phyloP scores from a whole-genome alignment of 2,113 vertebrate species.

The Hipposideros armiger region DNA sequence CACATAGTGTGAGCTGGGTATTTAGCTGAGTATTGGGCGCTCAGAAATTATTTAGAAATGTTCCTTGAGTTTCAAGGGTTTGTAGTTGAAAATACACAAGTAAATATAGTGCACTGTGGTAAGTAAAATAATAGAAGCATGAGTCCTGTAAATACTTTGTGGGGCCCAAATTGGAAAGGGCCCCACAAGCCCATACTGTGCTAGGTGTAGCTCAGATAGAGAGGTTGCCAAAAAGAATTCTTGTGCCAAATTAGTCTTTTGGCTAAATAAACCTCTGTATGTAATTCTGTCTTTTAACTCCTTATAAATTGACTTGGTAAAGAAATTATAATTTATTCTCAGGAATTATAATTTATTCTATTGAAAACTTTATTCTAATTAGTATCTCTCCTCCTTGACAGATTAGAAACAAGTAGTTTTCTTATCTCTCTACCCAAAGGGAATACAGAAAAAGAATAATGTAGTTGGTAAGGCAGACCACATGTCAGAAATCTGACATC shows the following conservation, averaged over 20 bases:
- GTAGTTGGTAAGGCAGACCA: background rate
- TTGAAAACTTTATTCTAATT: conserved; percentile 36
- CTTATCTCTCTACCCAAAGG: background rate
- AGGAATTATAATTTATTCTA: conserved; percentile 33
- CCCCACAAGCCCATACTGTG: background rate
- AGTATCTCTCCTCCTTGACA: conserved; percentile 34
- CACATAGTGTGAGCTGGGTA: background rate
- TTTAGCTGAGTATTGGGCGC: background rate
- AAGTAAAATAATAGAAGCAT: conserved; percentile 52
- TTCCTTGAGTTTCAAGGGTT: background rate
- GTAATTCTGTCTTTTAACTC: conserved; percentile 28
- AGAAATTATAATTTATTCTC: conserved; percentile 44
- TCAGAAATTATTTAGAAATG: background rate
- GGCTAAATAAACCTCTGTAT: background rate
- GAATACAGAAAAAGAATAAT: conserved; percentile 51
- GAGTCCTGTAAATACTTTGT: background rate
- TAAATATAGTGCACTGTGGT: background rate
- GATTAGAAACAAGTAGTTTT: conserved; percentile 50
- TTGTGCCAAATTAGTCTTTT: background rate
- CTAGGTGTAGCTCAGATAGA: background rate
- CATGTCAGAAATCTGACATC: conserved; percentile 37
- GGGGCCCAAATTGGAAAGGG: background rate
- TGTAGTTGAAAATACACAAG: conserved; percentile 23
- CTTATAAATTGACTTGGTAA: background rate
- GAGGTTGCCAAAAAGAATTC: background rate